Evolutionary conservation across 92 coral and sea anemone species (phyloP), one percentile per base, ranked within the genome.

Genomic region (Diadumene lineata): DNA sequence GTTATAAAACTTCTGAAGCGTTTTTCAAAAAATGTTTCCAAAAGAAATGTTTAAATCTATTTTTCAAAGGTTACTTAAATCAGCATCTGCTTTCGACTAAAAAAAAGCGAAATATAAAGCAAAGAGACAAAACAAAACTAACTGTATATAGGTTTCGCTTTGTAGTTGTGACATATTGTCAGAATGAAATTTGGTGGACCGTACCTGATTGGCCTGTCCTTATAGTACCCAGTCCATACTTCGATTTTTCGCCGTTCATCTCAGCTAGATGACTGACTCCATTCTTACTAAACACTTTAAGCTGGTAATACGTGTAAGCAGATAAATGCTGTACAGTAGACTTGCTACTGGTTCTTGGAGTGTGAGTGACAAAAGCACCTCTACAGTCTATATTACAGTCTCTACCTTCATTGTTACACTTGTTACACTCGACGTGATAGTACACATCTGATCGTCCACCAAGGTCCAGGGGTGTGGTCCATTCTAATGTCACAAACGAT

Each of bases 181-280:
- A 8, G 10, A 44, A 17, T 17, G 9, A 44, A 44, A 44, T 44
- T 44, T 44, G 51, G 51, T 17, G 13, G 0, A 1, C 26, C 34
- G 27, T 82, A 86, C 91, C 77, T 33, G 87, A 51, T 43, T 82
- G 84, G 1, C 57, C 66, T 11, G 91, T 86, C 22, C 80, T 71
- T 48, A 60, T 62, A 2, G 50, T 25, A 31, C 55, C 25, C 24
- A 66, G 60, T 2, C 68, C 68, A 57, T 19, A 68, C 44, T 78
- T 56, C 23, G 87, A 60, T 43, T 50, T 46, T 31, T 81, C 79
- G 11, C 78, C 77, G 22, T 69, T 69, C 60, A 68, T 77, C 64
- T 82, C 81, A 15, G 91, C 91, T n/a, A 51, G 44, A 24, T 28
- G 48, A 34, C 81, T 77, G 26, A 87, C 85, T 0, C 87, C 91